phyloP scores from a whole-genome alignment of 2,797 vertebrate species.

The Labeo calbasu region DNA sequence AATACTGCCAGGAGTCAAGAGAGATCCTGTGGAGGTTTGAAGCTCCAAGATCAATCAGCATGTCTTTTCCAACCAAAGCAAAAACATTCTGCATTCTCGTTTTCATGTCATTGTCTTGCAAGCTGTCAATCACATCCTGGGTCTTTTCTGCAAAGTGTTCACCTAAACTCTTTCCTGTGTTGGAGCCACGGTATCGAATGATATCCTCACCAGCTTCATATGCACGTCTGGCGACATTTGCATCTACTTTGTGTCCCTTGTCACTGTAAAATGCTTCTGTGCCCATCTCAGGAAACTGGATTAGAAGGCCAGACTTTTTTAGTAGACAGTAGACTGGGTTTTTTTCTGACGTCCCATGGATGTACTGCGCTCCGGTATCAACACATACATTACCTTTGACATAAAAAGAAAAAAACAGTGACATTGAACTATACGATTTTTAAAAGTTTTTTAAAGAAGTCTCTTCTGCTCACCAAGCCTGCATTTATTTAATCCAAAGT shows the following conservation, averaged over 20 bases:
- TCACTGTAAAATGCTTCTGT: constrained; percentile 41
- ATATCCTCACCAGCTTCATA: constrained; percentile 54
- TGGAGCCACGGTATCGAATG: background rate
- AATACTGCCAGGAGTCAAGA: constrained; percentile 60
- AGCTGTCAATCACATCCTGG: constrained; percentile 18
- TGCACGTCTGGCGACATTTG: constrained; percentile 21
- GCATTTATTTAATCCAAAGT: no score
- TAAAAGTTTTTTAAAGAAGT: no score
- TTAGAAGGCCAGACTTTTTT: constrained; percentile 52
- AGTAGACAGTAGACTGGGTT: constrained; percentile 61
- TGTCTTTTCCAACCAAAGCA: constrained; percentile 58
- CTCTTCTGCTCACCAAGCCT: no score
- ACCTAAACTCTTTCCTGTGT: constrained; percentile 54
- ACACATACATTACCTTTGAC: constrained; percentile 57
- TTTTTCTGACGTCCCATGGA: constrained; percentile 59
- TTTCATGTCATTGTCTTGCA: constrained; percentile 37
- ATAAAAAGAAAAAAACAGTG: background rate
- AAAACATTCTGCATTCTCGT: constrained; percentile 44
- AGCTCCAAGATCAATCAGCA: constrained; percentile 55
- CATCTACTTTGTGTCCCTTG: constrained; percentile 42
- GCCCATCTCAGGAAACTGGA: constrained; percentile 47
- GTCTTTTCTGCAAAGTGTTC: constrained; percentile 58
- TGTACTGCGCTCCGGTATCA: constrained; percentile 63
- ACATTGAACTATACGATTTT: background rate
- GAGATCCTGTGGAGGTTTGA: constrained; percentile 56